Base-by-base conservation (phyloP, 2,888 invertebrate genomes). In the Deladenus siricidicola region DNA sequence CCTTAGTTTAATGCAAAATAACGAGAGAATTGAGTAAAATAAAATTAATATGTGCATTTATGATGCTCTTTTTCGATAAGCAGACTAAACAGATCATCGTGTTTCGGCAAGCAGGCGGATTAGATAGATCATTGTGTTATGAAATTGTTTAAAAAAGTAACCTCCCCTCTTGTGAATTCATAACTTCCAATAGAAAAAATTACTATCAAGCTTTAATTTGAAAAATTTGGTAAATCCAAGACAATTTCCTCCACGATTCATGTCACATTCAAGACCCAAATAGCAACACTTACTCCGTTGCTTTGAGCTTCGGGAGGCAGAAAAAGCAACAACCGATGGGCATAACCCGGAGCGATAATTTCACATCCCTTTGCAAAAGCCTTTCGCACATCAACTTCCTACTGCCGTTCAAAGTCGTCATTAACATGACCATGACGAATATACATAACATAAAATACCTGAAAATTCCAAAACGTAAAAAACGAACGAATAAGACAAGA, bases 361-460 rank as follows among this genome's bases (percentile, higher is more conserved):
- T 56, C 30, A 44, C 47, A 28, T 56, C 52, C 10, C 56, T 34
- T 50, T 56, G 39, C 30, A 62, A 14, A 23, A 76, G 52, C 56
- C 69, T 74, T 30, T 69, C 70, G 47, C 70, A 66, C 65, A 77
- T 67, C 21, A 71, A 66, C 48, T 66, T 57, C 19, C 77, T 65
- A 6, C 72, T 69, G 1, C 77, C 77, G 60, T 74, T 71, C 28
- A 77, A 67, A 51, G 72, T 76, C 60, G 72, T 73, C 47, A 78
- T 66, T 3, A 77, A 65, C 1, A 75, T 70, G 28, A 77, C 72
- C 45, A 70, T 66, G 4, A 78, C 71, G 62, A 78, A 77, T 14
- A 77, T 66, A 60, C 76, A 75, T 24, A 78, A 64, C 77, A 77
- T 77, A 62, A 74, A 74, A 56, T 76, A 75, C 23, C 73, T 73